A percentile compares a stretch with the other conserved stretches of the same genome.
phyloP scores from a whole-genome alignment of 1,140 invertebrate genomes.

The Heliconius melpomene region DNA sequence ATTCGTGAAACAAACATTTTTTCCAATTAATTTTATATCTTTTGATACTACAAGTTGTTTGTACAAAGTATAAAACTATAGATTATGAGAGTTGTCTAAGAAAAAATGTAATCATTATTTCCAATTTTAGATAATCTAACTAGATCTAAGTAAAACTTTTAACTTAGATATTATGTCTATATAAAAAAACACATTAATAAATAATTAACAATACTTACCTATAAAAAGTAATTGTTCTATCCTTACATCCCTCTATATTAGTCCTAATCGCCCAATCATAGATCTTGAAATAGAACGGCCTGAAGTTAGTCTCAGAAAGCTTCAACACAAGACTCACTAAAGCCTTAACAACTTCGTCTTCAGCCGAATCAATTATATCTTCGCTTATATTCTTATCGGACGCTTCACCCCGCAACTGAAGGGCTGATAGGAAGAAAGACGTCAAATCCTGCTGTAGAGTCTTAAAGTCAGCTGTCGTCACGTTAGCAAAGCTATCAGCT shows the following conservation, averaged over 20 bases:
- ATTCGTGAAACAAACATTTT: background rate
- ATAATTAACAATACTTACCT: constrained; percentile 76
- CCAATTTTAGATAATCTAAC: no score
- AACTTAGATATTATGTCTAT: no score
- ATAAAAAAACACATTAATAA: background rate
- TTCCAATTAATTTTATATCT: no score
- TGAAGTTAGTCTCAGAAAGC: constrained; percentile 92
- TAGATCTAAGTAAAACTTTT: no score
- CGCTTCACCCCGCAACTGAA: constrained; percentile 85
- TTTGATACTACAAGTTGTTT: no score
- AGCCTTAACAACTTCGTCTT: constrained; percentile 88
- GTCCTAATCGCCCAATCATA: constrained; percentile 90
- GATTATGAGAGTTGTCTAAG: no score
- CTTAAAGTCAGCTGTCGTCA: constrained; percentile 83
- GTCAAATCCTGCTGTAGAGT: constrained; percentile 85
- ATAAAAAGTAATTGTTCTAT: constrained; percentile 89
- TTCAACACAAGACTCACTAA: constrained; percentile 91
- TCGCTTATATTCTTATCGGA: constrained; percentile 63
- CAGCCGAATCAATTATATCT: constrained; percentile 78
- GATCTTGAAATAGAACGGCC: constrained; percentile 92
- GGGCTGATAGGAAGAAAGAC: constrained; percentile 87
- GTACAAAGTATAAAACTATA: no score
- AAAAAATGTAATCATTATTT: no score
- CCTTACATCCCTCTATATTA: constrained; percentile 81
- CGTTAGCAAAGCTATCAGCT: constrained; percentile 84